Evolutionary conservation across 2,888 invertebrate species (phyloP), one percentile per base, ranked within the genome.

Genomic region (Ernsta delagoae): DNA sequence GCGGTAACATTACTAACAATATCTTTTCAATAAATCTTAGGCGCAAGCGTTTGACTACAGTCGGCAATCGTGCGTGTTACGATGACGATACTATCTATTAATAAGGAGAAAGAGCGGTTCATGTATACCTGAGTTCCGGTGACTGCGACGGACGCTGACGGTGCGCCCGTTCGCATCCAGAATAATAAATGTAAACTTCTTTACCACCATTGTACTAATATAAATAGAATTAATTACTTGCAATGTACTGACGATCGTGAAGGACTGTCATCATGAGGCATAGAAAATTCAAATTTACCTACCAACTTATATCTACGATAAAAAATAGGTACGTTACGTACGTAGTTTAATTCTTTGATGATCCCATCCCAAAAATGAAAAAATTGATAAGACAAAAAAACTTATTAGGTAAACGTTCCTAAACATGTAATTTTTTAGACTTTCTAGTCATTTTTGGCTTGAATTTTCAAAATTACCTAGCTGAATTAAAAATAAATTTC

Each of bases 111-210:
- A 79, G 76, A 85, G 82, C 80, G 78, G 79, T 82, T 83, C 80
- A 78, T 79, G 79, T 76, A 79, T 78, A 71, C 77, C 76, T 71
- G 72, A 83, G 85, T 88, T 90, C 90, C 90, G 90, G 88, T 85
- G 83, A 75, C 76, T 79, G 71, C 74, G 74, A 72, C 78, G 75
- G 78, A 74, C 80, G 82, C 78, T 80, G 79, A 77, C 80, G 75
- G 77, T 72, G 77, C 75, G 74, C 56, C 73, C 73, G 70, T 68
- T 76, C 75, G 80, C 82, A 83, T 68, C 74, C 72, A 72, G 88
- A 87, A 89, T 90, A 86, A 76, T 82, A 77, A 82, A 80, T 31
- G 73, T 71, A 75, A 71, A 70, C 70, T 69, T 71, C 53, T 71
- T 72, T 74, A 73, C 77, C 71, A 75, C 74, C n/a, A 45, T 45